Conservation (phyloP, 2,113 vertebrate genomes). For the Nestor notabilis region DNA sequence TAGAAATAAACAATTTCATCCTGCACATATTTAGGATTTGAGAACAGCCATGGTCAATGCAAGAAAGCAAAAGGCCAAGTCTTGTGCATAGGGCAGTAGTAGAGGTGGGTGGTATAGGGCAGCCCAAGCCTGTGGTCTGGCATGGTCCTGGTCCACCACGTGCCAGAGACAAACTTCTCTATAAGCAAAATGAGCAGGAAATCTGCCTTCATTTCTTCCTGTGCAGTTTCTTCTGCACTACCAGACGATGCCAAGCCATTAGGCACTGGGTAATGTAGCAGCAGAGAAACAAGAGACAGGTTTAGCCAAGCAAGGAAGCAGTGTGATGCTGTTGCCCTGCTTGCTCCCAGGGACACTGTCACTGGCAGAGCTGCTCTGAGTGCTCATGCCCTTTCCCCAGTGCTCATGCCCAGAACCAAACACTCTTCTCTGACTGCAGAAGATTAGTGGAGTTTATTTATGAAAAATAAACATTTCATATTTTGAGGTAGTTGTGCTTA, state of each 20-base stretch:
- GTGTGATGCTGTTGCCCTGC: rapidly evolving
- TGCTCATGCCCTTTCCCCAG: not conserved
- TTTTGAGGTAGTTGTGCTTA: not conserved
- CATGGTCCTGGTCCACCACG: not conserved
- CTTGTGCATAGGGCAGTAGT: not conserved
- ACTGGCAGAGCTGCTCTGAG: not conserved
- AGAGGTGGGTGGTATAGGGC: not conserved
- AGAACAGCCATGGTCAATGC: not conserved
- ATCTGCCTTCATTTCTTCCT: not conserved
- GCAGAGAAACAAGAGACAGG: not conserved
- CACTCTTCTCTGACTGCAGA: not conserved
- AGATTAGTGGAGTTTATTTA: not conserved
- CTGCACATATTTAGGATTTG: not conserved
- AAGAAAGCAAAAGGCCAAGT: not conserved
- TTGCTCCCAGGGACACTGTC: not conserved
- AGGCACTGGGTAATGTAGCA: rapidly evolving
- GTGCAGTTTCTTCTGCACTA: not conserved
- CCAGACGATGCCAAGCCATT: not conserved
- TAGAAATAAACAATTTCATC: not conserved
- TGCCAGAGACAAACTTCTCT: not conserved
- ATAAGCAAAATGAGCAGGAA: not conserved
- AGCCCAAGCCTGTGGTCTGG: not conserved
- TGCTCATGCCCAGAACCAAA: not conserved
- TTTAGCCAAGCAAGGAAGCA: rapidly evolving
- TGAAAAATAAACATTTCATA: not conserved